phyloP scores from a whole-genome alignment of 2,888 invertebrate species.

The Tubulanus polymorphus region DNA sequence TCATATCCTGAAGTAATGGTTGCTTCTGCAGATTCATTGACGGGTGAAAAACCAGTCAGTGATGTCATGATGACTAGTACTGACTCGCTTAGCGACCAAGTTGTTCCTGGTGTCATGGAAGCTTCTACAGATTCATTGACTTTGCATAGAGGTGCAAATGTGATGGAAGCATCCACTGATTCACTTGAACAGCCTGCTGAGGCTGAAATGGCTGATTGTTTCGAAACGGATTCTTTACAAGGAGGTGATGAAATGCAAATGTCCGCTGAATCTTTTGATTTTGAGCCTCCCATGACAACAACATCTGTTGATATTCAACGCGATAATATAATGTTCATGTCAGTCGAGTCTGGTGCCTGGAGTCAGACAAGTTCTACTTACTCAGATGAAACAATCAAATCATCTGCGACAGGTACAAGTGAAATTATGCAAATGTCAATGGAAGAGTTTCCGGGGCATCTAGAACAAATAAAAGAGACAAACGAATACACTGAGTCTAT shows the following conservation, averaged over 20 bases:
- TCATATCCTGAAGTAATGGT: constrained; percentile 17
- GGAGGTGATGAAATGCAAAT: constrained; percentile 34
- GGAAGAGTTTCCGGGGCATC: too few relatives aligned
- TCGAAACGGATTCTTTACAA: constrained; percentile 28
- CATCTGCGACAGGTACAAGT: not conserved
- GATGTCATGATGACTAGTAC: not conserved
- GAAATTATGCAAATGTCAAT: not conserved
- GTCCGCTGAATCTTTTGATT: constrained; percentile 39
- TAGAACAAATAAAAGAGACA: not conserved
- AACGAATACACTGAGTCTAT: not conserved
- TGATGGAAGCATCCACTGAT: constrained; percentile 39
- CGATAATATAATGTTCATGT: constrained; percentile 40
- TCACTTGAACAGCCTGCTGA: constrained; percentile 40
- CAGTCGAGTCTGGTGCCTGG: constrained; percentile 42
- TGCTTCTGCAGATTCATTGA: constrained; percentile 27
- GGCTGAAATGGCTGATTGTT: too few relatives aligned
- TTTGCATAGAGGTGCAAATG: constrained; percentile 23
- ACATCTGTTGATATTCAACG: constrained; percentile 22
- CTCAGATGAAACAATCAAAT: constrained; percentile 21
- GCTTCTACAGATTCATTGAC: constrained; percentile 36
- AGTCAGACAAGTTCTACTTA: constrained; percentile 24
- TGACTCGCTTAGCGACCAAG: not conserved
- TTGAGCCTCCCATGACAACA: constrained; percentile 26
- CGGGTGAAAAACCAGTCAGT: constrained; percentile 10
- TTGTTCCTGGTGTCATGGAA: constrained; percentile 23